Evolutionary conservation across 1,140 invertebrate genomes (phyloP), one percentile per base, ranked within the genome.

Genomic region (Drosophila pectinifera): DNA sequence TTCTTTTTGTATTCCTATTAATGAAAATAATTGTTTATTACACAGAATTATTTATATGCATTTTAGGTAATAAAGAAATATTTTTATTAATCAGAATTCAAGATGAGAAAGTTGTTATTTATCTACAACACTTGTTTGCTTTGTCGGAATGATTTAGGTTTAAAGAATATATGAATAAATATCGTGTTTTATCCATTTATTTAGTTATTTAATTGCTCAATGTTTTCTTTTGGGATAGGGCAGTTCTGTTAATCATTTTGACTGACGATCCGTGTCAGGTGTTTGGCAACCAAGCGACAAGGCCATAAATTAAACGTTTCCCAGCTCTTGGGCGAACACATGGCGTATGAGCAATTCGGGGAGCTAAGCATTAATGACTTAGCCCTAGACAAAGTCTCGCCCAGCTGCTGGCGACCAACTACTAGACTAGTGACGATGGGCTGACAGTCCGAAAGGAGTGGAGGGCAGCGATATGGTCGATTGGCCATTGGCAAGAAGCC

Each of bases 401-500:
- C 46, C 48, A 49, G 62, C 65, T 63, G 62, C 65, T 56, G 64
- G 46, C 41, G 20, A 64, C 55, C 16, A 64, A 39, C 55, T 46
- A 79, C 48, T 20, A 20, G 48, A 10, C 28, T 34, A 28, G 28
- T 34, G 48, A 79, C 84, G 81, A 85, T 73, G 64, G 55, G 57
- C 73, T 89, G 76, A 83, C 78, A 76, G 57, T 18, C 48, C 38
- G 20, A 61, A 56, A 49, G 28, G 20, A 38, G 28, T 24, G 51
- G 48, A 16, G 34, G 20, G 18, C 11, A 39, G 31, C 28, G 42
- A 73, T 53, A 56, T 62, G 65, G 64, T 55, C 56, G 59, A 76
- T 81, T 83, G 76, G 76, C 46, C 73, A 77, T 77, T 88, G 83
- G 83, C 83, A 77, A 20, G 48, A 70, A 73, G 83, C 83, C 83